Evolutionary conservation across 1,140 invertebrate genomes (phyloP), one percentile per base, ranked within the genome.

Genomic region (Pseudoatta argentina): DNA sequence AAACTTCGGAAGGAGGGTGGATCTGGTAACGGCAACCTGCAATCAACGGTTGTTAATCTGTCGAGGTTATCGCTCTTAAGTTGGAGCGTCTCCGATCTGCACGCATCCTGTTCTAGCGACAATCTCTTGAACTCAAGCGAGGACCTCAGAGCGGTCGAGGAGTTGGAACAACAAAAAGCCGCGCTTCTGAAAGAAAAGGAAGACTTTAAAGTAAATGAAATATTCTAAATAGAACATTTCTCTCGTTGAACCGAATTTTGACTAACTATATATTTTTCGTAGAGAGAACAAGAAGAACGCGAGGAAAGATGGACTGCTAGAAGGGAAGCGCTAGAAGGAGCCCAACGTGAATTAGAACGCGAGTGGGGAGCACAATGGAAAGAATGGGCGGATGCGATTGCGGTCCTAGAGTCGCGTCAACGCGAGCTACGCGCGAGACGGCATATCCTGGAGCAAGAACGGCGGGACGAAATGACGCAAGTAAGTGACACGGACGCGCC

Each of bases 51-150:
- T 89, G 96, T 97, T 93, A 98, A 97, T 95, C 96, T 98, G 61
- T 98, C 98, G 24, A 96, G 98, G 30, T 95, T 98, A n/a, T 98
- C 98, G 24, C 95, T 98, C 55, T 96, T 98, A 10, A 98, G 97
- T 92, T 97, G 97, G 96, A 98, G 98, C 79, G 97, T 97, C 86
- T 97, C 97, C 48, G 98, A 98, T 95, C 95, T 98, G 55, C 97
- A 97, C n/a, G 96, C 96, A 27, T 95, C 95, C 2, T 93, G 93
- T 12, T 98, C 97, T 71, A 96, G 96, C 69, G 97, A 98, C 93
- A 98, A 97, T 94, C 94, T 97, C 57, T 94, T 95, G 75, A 95
- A 95, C 88, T 95, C 94, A 12, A 94, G 93, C 88, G 93, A 96
- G 73, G 95, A 95, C 63, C 89, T 95, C 6, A 88, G 94, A 7